Base-by-base conservation (phyloP, 2,888 invertebrate genomes). In the Pteria penguin region DNA sequence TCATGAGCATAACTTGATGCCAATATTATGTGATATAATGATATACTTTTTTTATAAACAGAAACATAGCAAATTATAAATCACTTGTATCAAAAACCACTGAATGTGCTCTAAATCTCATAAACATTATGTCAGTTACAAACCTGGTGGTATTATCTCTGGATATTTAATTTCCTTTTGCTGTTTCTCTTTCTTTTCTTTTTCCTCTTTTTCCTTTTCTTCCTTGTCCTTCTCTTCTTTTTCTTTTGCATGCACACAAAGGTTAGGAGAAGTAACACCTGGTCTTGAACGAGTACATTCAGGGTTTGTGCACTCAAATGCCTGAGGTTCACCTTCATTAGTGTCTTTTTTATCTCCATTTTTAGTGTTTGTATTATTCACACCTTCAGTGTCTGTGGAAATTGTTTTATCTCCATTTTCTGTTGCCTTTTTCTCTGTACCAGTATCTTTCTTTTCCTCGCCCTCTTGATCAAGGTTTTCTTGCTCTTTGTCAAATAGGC, bases 221-320 rank as follows among this genome's bases (percentile, higher is more conserved):
- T 78, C 77, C 33, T 79, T 78, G 36, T 78, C 77, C 33, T 79
- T 78, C 33, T 82, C 82, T 22, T 52, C 61, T 26, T 81, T 73
- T 36, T 78, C 81, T 55, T 75, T 54, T 18, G 77, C 76, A 74
- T 88, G 88, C 8, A 82, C 82, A 83, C 89, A 89, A 2, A 79
- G 14, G 78, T 88, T 88, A 18, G 76, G 84, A 14, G 72, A 69
- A 4, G 69, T 82, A 18, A 76, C 77, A 62, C 83, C 84, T 27
- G 88, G 87, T 32, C 84, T 75, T 26, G 88, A 85, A 32, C 82
- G 79, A 3, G 87, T 87, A 73, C 87, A 88, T 52, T 87, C 87
- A 8, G 89, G 85, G 75, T 89, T 88, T 8, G 83, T 86, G 76
- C 89, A 90, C 4, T 78, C 75, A 67, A 81, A 81, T n/a, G 71